Evolutionary conservation across 2,113 vertebrate species (phyloP).

Genomic region (Poeciliopsis occidentalis): DNA sequence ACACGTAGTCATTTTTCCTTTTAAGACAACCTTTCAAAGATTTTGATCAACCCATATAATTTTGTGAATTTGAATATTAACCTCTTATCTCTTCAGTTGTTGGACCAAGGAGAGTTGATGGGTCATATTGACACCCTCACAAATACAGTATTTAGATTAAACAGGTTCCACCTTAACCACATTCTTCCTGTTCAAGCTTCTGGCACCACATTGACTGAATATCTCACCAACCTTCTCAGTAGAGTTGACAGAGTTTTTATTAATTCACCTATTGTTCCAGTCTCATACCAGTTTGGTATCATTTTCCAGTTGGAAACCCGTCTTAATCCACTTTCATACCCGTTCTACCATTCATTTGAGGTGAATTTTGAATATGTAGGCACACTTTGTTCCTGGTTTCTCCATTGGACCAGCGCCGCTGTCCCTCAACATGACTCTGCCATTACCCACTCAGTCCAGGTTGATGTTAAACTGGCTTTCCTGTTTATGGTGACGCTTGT

Average conservation of each 20-base stretch:
- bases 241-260: not conserved
- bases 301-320: too few species aligned
- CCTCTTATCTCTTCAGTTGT: not conserved
- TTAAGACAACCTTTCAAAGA: not conserved
- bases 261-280: too few species aligned
- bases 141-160: not conserved
- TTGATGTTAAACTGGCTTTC: too few species aligned
- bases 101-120: not conserved
- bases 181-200: not conserved
- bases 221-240: not conserved
- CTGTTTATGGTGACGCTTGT: too few species aligned
- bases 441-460: too few species aligned
- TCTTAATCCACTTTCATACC: too few species aligned
- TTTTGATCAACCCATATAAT: not conserved
- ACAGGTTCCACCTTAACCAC: not conserved
- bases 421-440: too few species aligned
- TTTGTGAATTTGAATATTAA: slow-evolving; percentile 1
- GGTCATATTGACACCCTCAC: too few species aligned
- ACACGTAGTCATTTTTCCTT: not conserved
- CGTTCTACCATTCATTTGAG: not conserved
- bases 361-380: not conserved
- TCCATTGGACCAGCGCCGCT: not conserved
- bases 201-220: not conserved
- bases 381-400: not conserved
- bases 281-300: too few species aligned